A percentile compares a stretch with the other conserved stretches of the same genome.
Evolutionary conservation across 2,888 invertebrate species (phyloP).

Genomic region (Philopedon plagiatum): DNA sequence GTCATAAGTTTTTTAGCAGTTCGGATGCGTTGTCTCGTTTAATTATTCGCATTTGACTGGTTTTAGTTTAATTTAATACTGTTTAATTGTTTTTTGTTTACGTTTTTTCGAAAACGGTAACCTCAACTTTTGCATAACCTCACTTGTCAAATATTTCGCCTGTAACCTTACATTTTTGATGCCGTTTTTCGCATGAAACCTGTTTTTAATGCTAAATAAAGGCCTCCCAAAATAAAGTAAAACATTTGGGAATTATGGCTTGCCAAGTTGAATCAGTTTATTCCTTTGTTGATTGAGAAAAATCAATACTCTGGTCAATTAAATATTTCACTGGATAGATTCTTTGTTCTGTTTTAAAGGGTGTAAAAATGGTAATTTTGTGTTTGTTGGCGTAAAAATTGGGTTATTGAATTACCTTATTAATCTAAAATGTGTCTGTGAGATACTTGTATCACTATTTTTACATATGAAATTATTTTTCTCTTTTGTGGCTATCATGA

Average conservation of each 20-base stretch:
- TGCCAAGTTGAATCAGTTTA: slow-evolving; percentile 12
- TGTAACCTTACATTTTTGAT: slow-evolving; percentile 43
- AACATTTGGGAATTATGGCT: slow-evolving; percentile 1
- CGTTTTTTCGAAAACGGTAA: slow-evolving; percentile 65
- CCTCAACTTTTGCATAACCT: slow-evolving; percentile 69
- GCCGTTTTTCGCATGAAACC: slow-evolving; percentile 29
- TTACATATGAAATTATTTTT: too few relatives aligned
- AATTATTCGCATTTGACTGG: slow-evolving; percentile 10
- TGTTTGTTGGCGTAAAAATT: not conserved
- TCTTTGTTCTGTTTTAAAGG: slow-evolving; percentile 26
- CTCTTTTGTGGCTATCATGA: too few relatives aligned
- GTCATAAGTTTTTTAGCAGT: slow-evolving; percentile 3
- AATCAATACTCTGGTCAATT: slow-evolving; percentile 26
- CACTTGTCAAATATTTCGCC: slow-evolving; percentile 65
- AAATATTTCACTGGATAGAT: not conserved
- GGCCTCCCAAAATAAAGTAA: slow-evolving; percentile 11
- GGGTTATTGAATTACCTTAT: too few relatives aligned
- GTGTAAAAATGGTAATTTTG: slow-evolving; percentile 36
- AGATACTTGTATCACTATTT: slow-evolving; percentile 6
- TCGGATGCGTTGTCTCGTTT: not conserved
- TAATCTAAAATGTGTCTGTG: not conserved
- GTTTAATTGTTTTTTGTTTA: slow-evolving; percentile 63
- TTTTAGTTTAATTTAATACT: slow-evolving; percentile 9
- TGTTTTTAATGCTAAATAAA: slow-evolving; percentile 22
- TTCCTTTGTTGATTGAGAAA: slow-evolving; percentile 17